Evolutionary conservation across 2,888 invertebrate species (phyloP).

Genomic region (Hirtodrosophila confusa): DNA sequence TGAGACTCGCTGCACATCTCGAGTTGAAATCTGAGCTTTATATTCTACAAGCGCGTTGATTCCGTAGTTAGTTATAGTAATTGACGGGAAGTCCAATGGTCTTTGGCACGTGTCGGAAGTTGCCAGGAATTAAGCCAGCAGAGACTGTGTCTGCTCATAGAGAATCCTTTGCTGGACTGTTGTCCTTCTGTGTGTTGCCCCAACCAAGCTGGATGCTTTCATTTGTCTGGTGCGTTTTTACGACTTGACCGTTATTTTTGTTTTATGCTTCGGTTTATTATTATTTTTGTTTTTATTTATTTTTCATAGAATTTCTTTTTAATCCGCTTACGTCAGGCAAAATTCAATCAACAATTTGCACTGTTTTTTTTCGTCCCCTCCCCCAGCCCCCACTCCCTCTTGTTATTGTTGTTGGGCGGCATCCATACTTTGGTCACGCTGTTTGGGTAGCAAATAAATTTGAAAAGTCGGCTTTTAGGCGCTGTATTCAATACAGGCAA

Average conservation of each 20-base stretch:
- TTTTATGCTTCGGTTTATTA: slow-evolving; percentile 6
- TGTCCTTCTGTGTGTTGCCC: slow-evolving; percentile 17
- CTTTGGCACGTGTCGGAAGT: slow-evolving; percentile 46
- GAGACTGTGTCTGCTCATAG: slow-evolving; percentile 28
- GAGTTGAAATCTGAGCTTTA: slow-evolving; percentile 17
- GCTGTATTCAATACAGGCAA: slow-evolving; percentile 32
- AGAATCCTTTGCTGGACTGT: slow-evolving; percentile 27
- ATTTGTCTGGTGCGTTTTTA: slow-evolving; percentile 57
- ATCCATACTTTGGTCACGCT: slow-evolving; percentile 4
- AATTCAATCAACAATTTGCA: slow-evolving; percentile 72
- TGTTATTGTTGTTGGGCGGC: slow-evolving; percentile 3
- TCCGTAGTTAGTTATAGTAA: slow-evolving; percentile 32
- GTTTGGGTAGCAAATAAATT: slow-evolving; percentile 47
- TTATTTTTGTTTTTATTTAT: slow-evolving; percentile 11
- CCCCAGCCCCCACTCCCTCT: neutral
- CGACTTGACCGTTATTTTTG: slow-evolving; percentile 60
- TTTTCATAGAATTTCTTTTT: slow-evolving; percentile 63
- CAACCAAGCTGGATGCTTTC: slow-evolving; percentile 14
- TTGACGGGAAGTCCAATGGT: slow-evolving; percentile 28
- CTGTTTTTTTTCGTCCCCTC: slow-evolving; percentile 26
- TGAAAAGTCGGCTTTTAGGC: slow-evolving; percentile 45
- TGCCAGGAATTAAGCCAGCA: slow-evolving; percentile 20
- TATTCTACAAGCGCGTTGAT: slow-evolving; percentile 21
- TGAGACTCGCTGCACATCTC: slow-evolving; percentile 18
- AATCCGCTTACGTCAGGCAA: slow-evolving; percentile 74